Percentiles rank a stretch among this genome's conserved stretches.
These are phyloP conservation scores for Notamacropus eugenii DNA, from an alignment of 2,797 vertebrate genomes.

Conservation along the genomic window DNA sequence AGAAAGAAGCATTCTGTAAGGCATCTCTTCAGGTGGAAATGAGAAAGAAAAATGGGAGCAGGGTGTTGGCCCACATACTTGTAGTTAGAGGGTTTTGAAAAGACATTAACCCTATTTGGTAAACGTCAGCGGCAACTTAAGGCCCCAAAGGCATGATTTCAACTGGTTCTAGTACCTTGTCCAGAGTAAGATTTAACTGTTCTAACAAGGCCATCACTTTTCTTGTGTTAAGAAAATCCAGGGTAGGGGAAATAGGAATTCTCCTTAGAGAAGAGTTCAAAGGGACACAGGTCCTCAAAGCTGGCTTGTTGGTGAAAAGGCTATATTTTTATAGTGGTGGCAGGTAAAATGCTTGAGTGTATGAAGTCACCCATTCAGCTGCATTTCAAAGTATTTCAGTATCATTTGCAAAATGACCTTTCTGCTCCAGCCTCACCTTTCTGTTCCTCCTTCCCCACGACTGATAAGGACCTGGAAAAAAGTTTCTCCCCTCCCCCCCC, in stretches of 20 bases:
- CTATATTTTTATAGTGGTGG: conserved; percentile 29
- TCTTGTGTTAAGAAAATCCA: conserved; percentile 5
- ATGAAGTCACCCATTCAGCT: conserved; percentile 53
- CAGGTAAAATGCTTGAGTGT: conserved; percentile 38
- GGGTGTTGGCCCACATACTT: not conserved
- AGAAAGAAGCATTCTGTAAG: conserved; percentile 7
- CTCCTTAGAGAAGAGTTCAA: conserved; percentile 52
- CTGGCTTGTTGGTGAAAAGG: conserved; percentile 35
- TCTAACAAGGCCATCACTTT: conserved; percentile 27
- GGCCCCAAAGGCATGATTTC: conserved; percentile 28
- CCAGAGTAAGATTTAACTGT: conserved; percentile 52
- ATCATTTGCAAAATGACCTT: conserved; percentile 44
- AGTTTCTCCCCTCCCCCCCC: conserved; percentile 8
- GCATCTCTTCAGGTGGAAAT: not conserved
- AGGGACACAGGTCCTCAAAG: conserved; percentile 55
- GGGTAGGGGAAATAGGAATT: conserved; percentile 39
- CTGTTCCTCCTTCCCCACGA: not conserved
- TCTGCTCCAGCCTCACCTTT: not conserved
- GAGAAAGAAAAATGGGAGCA: conserved; percentile 17
- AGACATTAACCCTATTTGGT: conserved; percentile 44
- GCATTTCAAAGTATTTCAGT: conserved; percentile 46
- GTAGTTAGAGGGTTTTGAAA: conserved; percentile 22
- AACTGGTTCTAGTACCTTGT: not conserved
- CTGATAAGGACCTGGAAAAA: not conserved
- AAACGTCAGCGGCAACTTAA: conserved; percentile 9